Base-by-base conservation (phyloP, 1,140 invertebrate species). In the Microplitis demolitor region DNA sequence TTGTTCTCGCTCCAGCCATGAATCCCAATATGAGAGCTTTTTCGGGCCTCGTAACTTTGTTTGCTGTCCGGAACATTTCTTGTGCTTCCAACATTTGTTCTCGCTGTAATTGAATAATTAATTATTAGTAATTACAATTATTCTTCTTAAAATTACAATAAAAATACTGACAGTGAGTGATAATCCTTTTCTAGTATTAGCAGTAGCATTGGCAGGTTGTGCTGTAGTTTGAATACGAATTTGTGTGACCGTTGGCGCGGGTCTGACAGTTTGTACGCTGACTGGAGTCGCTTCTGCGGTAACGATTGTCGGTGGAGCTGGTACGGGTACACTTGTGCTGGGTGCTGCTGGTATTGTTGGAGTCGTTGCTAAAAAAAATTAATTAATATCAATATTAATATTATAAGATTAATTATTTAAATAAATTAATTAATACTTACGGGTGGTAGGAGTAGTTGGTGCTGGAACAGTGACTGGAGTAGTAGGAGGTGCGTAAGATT, bases 21-120 rank as follows among this genome's bases (percentile, higher is more conserved):
- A 99, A 99, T 74, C 97, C 97, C 31, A 99, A 90, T 81, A 99
- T 99, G 39, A 98, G 92, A 51, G 97, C 97, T 83, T 99, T 99
- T 79, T 99, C 97, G 3, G 97, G 96, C 76, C 97, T 87, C 1
- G 97, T 98, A 53, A 98, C 96, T 85, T 95, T 94, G 83, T 98
- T 98, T 35, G 97, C 97, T 77, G 94, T 97, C 70, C 93, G 90
- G 89, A 99, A 99, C 95, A 98, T 98, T 85, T 98, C 96, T 87
- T 98, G 96, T 1, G 97, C 97, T 87, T 98, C 96, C 79, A 96
- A 88, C 92, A 98, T 97, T 92, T 98, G 96, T 85, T 98, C 97
- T 83, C 95, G 93, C 93, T 94, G 83, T 56, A 87, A 88, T 76
- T 81, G 83, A 69, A 74, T 69, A 72, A 77, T 66, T 2, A 66